These are phyloP conservation scores for Matsumurasca onukii DNA, from an alignment of 1,140 invertebrate species.

Conservation along the genomic window DNA sequence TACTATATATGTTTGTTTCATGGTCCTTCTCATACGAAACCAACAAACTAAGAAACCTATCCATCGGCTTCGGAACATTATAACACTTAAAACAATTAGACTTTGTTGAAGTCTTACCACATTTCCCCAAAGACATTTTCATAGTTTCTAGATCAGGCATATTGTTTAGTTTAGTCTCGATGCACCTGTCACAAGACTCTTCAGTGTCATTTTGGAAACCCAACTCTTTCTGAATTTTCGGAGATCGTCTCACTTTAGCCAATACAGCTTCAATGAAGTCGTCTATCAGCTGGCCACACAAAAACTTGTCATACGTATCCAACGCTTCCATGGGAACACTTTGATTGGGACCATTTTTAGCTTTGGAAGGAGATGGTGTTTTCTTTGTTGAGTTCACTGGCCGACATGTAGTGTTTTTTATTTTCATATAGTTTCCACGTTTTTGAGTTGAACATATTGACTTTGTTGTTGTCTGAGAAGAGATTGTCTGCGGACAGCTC, in stretches of 20 bases:
- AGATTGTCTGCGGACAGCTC: too few species aligned
- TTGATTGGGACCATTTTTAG: too few species aligned
- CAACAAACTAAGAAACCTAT: background rate
- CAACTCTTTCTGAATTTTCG: background rate
- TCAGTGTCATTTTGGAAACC: conserved; percentile 8
- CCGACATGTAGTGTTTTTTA: background rate
- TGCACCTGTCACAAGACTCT: conserved; percentile 7
- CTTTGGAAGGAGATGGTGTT: too few species aligned
- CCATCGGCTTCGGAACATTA: background rate
- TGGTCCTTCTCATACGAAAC: conserved; percentile 5
- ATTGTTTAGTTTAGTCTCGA: background rate
- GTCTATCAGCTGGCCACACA: conserved; percentile 1
- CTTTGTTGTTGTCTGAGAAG: background rate
- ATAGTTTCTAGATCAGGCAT: background rate
- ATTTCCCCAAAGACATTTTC: background rate
- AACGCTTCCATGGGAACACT: too few species aligned
- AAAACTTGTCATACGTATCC: background rate
- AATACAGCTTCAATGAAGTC: background rate
- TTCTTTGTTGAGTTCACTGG: background rate
- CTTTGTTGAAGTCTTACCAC: background rate
- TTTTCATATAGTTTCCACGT: background rate
- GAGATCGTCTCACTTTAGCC: background rate
- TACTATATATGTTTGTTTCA: conserved; percentile 8
- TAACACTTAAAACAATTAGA: background rate
- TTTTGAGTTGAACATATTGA: background rate